Evolutionary conservation across 92 coral and sea anemone species (phyloP).

Genomic region (Palythoa heliodiscus): DNA sequence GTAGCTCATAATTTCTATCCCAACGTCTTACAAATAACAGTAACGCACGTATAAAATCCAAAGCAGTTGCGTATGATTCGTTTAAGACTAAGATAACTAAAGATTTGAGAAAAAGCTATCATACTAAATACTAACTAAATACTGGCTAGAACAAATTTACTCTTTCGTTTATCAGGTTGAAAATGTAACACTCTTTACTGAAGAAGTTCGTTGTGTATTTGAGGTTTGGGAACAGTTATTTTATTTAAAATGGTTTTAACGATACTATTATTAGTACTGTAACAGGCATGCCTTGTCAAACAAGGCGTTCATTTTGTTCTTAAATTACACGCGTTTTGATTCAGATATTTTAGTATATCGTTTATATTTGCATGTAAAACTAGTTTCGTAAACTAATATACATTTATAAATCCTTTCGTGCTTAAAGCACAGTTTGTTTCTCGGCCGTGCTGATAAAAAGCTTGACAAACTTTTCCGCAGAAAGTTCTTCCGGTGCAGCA

Average conservation of each 20-base stretch:
- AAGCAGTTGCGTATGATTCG: background rate
- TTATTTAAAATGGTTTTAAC: background rate
- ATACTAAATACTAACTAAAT: too few relatives aligned
- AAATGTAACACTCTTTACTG: background rate
- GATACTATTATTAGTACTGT: background rate
- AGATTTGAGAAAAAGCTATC: too few relatives aligned
- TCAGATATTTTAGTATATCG: background rate
- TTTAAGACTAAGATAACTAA: too few relatives aligned
- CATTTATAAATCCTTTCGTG: background rate
- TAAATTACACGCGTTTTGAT: background rate
- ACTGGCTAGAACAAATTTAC: too few relatives aligned
- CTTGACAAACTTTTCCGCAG: too few relatives aligned
- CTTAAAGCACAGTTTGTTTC: background rate
- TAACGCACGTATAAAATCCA: background rate
- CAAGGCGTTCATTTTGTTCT: background rate
- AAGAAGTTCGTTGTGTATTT: background rate
- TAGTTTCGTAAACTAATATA: background rate
- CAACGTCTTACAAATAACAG: background rate
- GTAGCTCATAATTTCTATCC: background rate
- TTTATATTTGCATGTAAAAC: background rate
- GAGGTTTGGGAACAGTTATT: background rate
- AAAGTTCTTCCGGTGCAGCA: too few relatives aligned
- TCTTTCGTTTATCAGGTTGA: background rate
- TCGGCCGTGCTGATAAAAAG: too few relatives aligned
- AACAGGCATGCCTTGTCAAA: background rate